Evolutionary conservation across 2,888 invertebrate genomes (phyloP).

Genomic region (Bellardia pandia): DNA sequence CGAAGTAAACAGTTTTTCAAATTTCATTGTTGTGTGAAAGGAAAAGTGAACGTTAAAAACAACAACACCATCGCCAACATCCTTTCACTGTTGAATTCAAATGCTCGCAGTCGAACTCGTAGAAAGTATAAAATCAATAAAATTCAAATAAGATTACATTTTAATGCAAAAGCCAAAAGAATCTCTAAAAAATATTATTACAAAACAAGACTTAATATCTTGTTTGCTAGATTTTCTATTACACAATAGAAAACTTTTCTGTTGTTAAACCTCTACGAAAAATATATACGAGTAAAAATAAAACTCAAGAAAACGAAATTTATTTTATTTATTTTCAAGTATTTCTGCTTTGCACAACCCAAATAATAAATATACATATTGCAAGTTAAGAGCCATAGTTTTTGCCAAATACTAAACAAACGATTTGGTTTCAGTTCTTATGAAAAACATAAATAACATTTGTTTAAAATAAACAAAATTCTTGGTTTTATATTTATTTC

Average conservation of each 20-base stretch:
- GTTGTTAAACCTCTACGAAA: background rate
- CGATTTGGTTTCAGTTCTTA: slow-evolving; percentile 23
- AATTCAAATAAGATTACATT: slow-evolving; percentile 38
- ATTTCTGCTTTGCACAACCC: background rate
- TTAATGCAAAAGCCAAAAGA: slow-evolving; percentile 8
- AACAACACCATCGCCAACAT: background rate
- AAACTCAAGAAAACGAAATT: slow-evolving; percentile 17
- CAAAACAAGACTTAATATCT: background rate
- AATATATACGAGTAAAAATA: background rate
- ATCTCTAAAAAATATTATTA: background rate
- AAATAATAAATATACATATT: background rate
- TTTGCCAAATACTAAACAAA: background rate
- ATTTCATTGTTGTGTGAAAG: slow-evolving; percentile 17
- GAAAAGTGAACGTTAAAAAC: background rate
- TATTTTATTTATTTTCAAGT: background rate
- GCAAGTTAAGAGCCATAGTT: background rate
- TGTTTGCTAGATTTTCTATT: background rate
- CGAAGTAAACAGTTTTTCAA: background rate
- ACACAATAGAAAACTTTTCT: slow-evolving; percentile 25
- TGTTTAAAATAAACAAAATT: background rate
- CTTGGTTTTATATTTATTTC: background rate
- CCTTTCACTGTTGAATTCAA: background rate
- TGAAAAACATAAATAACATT: background rate
- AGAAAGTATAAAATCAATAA: slow-evolving; percentile 52
- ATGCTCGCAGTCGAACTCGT: background rate